Evolutionary conservation across 2,888 invertebrate species (phyloP).

Genomic region (Leptinotarsa rubiginosa): DNA sequence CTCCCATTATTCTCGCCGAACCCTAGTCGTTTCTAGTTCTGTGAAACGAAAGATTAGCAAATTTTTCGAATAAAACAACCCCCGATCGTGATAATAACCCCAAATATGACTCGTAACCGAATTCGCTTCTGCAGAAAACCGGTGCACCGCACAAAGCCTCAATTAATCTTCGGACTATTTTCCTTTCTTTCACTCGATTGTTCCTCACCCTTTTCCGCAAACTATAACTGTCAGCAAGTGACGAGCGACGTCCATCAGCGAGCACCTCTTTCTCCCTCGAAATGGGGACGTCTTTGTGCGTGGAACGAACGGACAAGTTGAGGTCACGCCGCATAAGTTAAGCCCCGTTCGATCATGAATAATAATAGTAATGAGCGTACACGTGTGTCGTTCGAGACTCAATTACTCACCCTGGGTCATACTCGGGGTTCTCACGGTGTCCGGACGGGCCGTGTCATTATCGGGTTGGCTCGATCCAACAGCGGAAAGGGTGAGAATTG

Average conservation of each 20-base stretch:
- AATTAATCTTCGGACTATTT: conserved; percentile 41
- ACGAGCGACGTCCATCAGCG: conserved; percentile 49
- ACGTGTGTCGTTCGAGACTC: conserved; percentile 49
- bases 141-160: conserved; percentile 36
- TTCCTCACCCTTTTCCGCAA: conserved; percentile 47
- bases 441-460: conserved; percentile 1
- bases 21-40: not conserved
- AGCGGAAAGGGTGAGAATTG: no score
- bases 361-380: conserved; percentile 50
- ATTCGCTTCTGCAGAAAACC: conserved; percentile 31
- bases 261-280: not conserved
- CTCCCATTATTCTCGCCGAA: not conserved
- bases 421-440: conserved; percentile 42
- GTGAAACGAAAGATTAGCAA: conserved; percentile 21
- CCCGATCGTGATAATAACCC: conserved; percentile 29
- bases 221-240: conserved; percentile 51
- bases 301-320: conserved; percentile 39
- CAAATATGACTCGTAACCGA: conserved; percentile 10
- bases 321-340: conserved; percentile 60
- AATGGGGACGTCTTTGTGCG: conserved; percentile 21
- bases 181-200: conserved; percentile 37
- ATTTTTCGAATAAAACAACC: conserved; percentile 14
- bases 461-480: not conserved
- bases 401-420: conserved; percentile 45
- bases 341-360: conserved; percentile 53